A percentile compares a stretch with the other conserved stretches of the same genome.
Evolutionary conservation across 2,797 vertebrate species (phyloP).

Genomic region (Lacerta viridis): DNA sequence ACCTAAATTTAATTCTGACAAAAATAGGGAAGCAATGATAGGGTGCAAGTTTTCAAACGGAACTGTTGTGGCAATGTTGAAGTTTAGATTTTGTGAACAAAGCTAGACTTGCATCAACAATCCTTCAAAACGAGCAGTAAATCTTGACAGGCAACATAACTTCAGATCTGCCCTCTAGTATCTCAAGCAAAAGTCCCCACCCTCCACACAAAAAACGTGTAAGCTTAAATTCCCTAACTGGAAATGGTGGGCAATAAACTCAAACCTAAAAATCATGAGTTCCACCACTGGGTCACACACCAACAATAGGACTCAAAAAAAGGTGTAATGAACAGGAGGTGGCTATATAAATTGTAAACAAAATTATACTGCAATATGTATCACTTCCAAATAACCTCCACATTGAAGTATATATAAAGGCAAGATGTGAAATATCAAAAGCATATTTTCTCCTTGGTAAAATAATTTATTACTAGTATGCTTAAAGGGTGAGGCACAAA

Average conservation of each 20-base stretch:
- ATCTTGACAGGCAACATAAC: background rate
- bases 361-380: background rate
- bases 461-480: conserved; percentile 62
- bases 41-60: background rate
- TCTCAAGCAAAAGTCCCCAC: background rate
- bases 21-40: background rate
- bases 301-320: background rate
- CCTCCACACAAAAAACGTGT: background rate
- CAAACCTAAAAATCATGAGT: background rate
- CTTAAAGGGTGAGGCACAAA: conserved; percentile 27
- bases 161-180: background rate
- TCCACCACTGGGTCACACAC: background rate
- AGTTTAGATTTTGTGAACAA: background rate
- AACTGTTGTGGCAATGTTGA: background rate
- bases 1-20: background rate
- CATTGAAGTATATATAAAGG: conserved; percentile 47
- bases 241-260: background rate
- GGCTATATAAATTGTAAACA: background rate
- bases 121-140: background rate
- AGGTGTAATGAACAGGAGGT: background rate
- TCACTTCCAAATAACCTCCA: conserved; percentile 22
- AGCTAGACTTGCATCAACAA: background rate
- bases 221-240: background rate
- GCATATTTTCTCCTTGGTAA: conserved; percentile 50
- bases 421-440: conserved; percentile 52